Percentiles rank a stretch among this genome's conserved stretches.
Conservation (phyloP, 2,113 vertebrate species). For the Alectura lathami region DNA sequence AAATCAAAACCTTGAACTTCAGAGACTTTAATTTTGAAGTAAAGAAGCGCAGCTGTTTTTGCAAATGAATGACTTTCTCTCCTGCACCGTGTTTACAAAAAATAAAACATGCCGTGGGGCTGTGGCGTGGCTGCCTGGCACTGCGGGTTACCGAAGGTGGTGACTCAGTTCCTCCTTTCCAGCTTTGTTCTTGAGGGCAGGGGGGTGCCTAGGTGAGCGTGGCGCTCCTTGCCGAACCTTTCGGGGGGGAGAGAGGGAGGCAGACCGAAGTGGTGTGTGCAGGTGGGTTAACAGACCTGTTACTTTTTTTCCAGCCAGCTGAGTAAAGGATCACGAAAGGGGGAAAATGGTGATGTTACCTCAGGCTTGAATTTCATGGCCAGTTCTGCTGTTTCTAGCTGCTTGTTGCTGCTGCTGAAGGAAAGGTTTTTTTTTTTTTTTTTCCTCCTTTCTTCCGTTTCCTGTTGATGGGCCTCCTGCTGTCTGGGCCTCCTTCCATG, state of each 20-base stretch:
- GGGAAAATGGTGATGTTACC: not conserved
- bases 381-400: not conserved
- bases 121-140: not conserved
- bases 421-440: not conserved
- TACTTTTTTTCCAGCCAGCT: not conserved
- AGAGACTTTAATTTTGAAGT: not conserved
- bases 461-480: not conserved
- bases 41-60: not conserved
- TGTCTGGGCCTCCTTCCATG: not conserved
- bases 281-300: not conserved
- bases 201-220: too few species aligned
- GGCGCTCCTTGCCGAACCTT: too few species aligned
- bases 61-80: not conserved
- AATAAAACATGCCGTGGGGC: not conserved
- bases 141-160: not conserved
- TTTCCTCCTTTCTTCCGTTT: constrained; percentile 24
- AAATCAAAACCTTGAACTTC: not conserved
- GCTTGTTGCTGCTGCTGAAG: not conserved
- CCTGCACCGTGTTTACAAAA: too few species aligned
- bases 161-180: not conserved
- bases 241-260: not conserved
- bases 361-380: not conserved
- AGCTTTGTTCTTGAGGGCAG: constrained; percentile 10
- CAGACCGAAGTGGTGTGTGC: not conserved
- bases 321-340: not conserved